Evolutionary conservation across 2,113 vertebrate genomes (phyloP), one percentile per base, ranked within the genome.

Genomic region (Aphelocoma coerulescens): DNA sequence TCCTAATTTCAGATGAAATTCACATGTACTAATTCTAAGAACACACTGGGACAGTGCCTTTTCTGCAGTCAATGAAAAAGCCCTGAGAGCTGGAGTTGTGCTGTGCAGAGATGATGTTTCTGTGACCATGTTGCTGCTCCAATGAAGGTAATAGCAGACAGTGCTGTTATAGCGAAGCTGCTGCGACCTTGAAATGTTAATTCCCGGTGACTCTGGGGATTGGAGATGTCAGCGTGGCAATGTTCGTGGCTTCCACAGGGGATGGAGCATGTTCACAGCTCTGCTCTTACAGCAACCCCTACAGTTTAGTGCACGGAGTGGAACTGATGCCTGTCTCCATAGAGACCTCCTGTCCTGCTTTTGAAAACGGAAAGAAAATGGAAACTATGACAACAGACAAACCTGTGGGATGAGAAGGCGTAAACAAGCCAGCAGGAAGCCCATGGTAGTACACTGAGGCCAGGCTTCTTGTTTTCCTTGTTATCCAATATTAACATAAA

Each of bases 251-350:
- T 87, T 95, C 87, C 93, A 89, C 37, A 49, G 71, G 79, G 92
- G 69, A 71, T 2, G 2, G 67, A 92, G 75, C 3, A 0, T 61
- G 91, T 80, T 93, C 37, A 3, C 75, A 96, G 95, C 88, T 83
- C 91, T 94, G 85, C 95, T 95, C 93, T 75, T 95, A 96, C 85
- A 96, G 95, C 95, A 94, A 92, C 94, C 95, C 95, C 94, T 93
- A 94, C 91, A 94, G 95, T 97, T 93, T 77, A 95, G 84, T 7
- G 28, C 85, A 89, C 1, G 0, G 92, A 96, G 92, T 88, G 89
- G 92, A 97, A 96, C 94, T 68, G 89, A 96, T 91, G 82, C 81
- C 72, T 93, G 96, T 95, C 96, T 96, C 95, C 80, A 88, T 97
- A 95, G 95, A 96, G 96, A 95, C 92, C 91, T 71, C 89, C 89